These are phyloP conservation scores for Alectoris magna DNA, from an alignment of 2,797 vertebrate species.

Conservation along the genomic window DNA sequence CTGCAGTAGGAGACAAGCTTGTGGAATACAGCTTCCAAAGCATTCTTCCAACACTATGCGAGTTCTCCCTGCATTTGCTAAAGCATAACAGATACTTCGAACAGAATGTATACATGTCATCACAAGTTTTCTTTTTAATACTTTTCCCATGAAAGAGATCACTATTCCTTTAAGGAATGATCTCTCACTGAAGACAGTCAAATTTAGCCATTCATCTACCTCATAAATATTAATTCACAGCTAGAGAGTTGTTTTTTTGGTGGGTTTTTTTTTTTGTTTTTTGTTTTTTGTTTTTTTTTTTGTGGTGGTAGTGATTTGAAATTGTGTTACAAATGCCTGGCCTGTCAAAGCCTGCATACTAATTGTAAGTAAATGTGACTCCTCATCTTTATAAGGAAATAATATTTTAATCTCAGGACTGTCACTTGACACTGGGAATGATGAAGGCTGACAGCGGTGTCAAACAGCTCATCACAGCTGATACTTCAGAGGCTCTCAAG, in stretches of 20 bases:
- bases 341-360: conserved; percentile 65
- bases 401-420: conserved; percentile 75
- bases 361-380: conserved; percentile 73
- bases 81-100: not conserved
- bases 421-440: conserved; percentile 69
- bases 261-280: too few species aligned
- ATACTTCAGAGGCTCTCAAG: conserved; percentile 53
- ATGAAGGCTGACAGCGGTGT: conserved; percentile 63
- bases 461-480: conserved; percentile 64
- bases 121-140: not conserved
- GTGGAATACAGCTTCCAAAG: not conserved
- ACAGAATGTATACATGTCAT: not conserved
- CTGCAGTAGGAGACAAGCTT: not conserved
- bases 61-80: not conserved
- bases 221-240: conserved; percentile 78
- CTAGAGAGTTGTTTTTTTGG: conserved; percentile 52
- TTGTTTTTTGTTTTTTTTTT: not conserved
- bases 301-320: conserved; percentile 60
- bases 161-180: not conserved
- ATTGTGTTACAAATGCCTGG: conserved; percentile 70
- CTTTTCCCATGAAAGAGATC: not conserved
- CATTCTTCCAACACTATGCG: accelerated
- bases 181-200: conserved; percentile 6
- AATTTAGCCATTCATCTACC: conserved; percentile 25
- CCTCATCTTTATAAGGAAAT: conserved; percentile 70